Evolutionary conservation across 2,888 invertebrate genomes (phyloP).

Genomic region (Trichopoda pennipes): DNA sequence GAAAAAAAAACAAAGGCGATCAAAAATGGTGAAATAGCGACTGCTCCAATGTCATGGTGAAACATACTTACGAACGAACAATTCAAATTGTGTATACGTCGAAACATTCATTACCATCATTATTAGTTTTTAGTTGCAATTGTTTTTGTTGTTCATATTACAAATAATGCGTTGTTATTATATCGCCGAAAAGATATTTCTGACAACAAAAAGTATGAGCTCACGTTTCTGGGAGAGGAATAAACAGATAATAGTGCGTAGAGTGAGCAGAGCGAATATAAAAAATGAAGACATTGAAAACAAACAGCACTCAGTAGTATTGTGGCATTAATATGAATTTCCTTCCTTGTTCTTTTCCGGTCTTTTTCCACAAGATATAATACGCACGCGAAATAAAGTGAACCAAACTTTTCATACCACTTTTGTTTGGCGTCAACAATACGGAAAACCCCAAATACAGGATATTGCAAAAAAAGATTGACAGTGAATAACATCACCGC

Average conservation of each 20-base stretch:
- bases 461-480: slow-evolving; percentile 46
- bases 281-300: slow-evolving; percentile 8
- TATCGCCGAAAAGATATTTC: slow-evolving; percentile 21
- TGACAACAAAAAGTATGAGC: slow-evolving; percentile 21
- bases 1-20: slow-evolving; percentile 13
- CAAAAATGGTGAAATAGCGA: slow-evolving; percentile 24
- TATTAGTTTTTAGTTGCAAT: too few relatives aligned
- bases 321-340: slow-evolving; percentile 23
- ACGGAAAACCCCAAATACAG: slow-evolving; percentile 33
- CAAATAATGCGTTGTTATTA: background rate
- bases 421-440: background rate
- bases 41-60: background rate
- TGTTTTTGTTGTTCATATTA: slow-evolving; percentile 5
- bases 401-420: background rate
- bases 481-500: slow-evolving; percentile 47
- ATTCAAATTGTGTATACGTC: background rate
- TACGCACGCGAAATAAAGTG: background rate
- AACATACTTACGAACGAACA: background rate
- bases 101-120: too few relatives aligned
- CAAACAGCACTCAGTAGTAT: slow-evolving; percentile 25
- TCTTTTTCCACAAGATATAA: background rate
- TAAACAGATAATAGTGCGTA: slow-evolving; percentile 4
- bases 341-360: background rate
- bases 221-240: slow-evolving; percentile 7
- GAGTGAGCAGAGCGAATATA: slow-evolving; percentile 13